Evolutionary conservation across 2,113 vertebrate genomes (phyloP).

Genomic region (Romanogobio albipinnatus): DNA sequence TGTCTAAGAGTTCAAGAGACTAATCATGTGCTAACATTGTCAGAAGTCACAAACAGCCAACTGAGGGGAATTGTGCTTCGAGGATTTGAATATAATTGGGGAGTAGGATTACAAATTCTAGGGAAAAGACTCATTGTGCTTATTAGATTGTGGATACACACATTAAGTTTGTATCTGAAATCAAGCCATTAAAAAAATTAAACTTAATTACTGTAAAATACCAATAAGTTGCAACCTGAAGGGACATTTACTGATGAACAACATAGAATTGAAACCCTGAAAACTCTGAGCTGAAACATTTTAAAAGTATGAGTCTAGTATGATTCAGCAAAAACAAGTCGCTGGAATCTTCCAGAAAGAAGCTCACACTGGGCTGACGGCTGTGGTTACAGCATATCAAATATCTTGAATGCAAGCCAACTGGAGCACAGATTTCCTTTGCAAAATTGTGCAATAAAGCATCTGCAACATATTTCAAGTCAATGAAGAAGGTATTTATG

Average conservation of each 20-base stretch:
- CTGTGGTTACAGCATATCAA: neutral
- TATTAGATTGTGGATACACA: neutral
- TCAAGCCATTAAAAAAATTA: neutral
- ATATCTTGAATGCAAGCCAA: slow-evolving; percentile 11
- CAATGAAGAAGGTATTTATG: neutral
- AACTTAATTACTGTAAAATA: neutral
- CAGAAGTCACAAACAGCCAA: neutral
- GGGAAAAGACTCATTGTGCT: no score
- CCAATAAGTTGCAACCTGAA: neutral
- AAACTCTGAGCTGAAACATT: neutral
- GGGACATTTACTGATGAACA: neutral
- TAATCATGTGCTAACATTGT: neutral
- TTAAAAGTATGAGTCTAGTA: neutral
- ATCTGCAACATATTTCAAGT: slow-evolving; percentile 7
- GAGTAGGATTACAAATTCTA: neutral
- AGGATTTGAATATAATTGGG: neutral
- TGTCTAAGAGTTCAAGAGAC: neutral
- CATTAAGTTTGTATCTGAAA: neutral
- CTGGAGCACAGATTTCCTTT: neutral
- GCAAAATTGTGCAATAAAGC: neutral
- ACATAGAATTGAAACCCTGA: neutral
- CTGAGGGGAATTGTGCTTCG: neutral
- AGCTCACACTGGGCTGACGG: neutral
- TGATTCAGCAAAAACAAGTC: neutral
- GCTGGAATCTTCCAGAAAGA: neutral